Base-by-base conservation (phyloP, 2,888 invertebrate species). In the Epistrophe eligans region DNA sequence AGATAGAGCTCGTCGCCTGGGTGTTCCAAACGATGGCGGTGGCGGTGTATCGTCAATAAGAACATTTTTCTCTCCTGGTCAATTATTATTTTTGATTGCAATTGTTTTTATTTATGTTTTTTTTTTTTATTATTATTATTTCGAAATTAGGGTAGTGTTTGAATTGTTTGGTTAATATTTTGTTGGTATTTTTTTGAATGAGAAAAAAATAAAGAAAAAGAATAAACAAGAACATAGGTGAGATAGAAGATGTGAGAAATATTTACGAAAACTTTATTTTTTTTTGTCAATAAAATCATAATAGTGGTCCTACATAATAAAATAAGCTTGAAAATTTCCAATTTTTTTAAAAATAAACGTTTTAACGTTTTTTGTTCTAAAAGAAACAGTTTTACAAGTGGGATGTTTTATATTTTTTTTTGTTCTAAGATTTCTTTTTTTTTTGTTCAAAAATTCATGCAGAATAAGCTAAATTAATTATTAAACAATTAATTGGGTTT, bases 21-120 rank as follows among this genome's bases (percentile, higher is more conserved):
- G 92, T 77, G 93, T 92, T 84, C 92, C 91, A 84, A 93, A 92
- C 6, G 92, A 92, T 83, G 92, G 92, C 89, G 91, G 90, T 79
- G 92, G 92, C 94, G 96, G 95, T 94, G 95, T 95, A 94, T 95
- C 96, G 94, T 95, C 96, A 94, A 96, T 95, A 93, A 96, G 95
- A 94, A 95, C 96, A 94, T 95, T 95, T 95, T 96, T 96, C 94
- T 96, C 96, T 95, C 96, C 96, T 96, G 94, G 94, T 95, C 94
- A 88, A 76, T 24, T 77, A 57, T n/a, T 77, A 24, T 62, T 66
- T 73, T 66, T 73, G 76, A 79, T 58, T 40, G 67, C n/a, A 40
- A 28, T 40, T 76, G 79, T 35, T 60, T 35, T 60, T 81, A 55
- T 77, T 60, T 57, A 64, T 28, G 28, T 50, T 74, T 74, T 52